Evolutionary conservation across 1,140 invertebrate genomes (phyloP), one percentile per base, ranked within the genome.

Genomic region (Listronotus oregonensis): DNA sequence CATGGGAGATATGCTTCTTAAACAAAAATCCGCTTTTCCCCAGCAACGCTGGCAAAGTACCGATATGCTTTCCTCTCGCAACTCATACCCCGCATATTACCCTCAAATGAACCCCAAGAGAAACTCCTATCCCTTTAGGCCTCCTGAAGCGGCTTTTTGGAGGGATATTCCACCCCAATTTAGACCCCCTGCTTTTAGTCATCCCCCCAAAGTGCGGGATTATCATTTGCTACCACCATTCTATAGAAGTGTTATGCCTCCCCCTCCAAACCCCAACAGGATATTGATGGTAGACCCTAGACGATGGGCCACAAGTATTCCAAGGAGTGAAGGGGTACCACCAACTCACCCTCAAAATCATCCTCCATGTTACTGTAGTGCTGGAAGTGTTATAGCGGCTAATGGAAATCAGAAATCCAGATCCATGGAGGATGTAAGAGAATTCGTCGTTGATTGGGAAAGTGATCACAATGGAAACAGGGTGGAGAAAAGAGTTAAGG

Each of bases 201-300:
- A 86, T 68, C 72, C 80, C 70, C 64, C 80, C 75, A 74, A 81
- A 79, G 76, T 58, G 14, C 51, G 65, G 8, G 88, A 90, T 67
- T 88, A 90, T 69, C 89, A 89, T 72, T 87, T 87, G 66, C 73
- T 89, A 52, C 83, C 88, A 9, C 87, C 88, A 1, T 82, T 88
- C 70, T 90, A 88, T 66, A 76, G 88, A n/a, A 83, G 85, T 60
- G 85, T 80, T 0, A 80, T 86, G 76, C 85, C 83, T 15, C 83
- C 85, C n/a, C 86, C 85, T 6, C 81, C 80, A 57, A 80, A 73
- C 71, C 83, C 75, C 65, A 74, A 75, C 42, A 76, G 72, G 68
- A 63, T 82, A 80, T 51, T 83, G 75, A 78, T 83, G 80, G 71
- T 83, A 71, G 64, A 82, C 71, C 75, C 75, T 67, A 31, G 74